Evolutionary conservation across 1,140 invertebrate species (phyloP).

Genomic region (Drosophila persimilis): DNA sequence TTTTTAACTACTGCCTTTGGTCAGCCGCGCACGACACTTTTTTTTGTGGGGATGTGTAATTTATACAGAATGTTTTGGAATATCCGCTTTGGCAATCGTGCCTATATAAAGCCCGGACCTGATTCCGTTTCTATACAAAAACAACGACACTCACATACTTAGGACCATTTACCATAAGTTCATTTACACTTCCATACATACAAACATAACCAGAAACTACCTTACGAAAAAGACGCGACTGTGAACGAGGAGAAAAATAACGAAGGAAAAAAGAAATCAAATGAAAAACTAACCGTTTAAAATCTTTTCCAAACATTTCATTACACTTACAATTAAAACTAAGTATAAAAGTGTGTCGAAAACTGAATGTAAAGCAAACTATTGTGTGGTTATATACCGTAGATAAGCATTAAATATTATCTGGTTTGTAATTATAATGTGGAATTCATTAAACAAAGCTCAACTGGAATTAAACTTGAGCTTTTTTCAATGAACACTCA

Average conservation of each 20-base stretch:
- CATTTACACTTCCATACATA: conserved; percentile 25
- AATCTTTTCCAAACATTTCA: conserved; percentile 66
- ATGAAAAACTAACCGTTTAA: conserved; percentile 68
- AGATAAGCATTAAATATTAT: conserved; percentile 2
- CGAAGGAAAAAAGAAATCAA: conserved; percentile 4
- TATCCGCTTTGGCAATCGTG: too few relatives aligned
- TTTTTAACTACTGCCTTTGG: too few relatives aligned
- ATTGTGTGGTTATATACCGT: conserved; percentile 3
- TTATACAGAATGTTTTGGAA: too few relatives aligned
- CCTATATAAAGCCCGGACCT: too few relatives aligned
- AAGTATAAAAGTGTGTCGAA: conserved; percentile 8
- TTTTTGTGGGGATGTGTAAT: too few relatives aligned
- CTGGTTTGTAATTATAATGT: background rate
- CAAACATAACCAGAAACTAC: conserved; percentile 57
- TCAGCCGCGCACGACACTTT: too few relatives aligned
- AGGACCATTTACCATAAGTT: conserved; percentile 7
- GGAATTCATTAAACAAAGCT: conserved; percentile 22
- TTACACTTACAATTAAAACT: conserved; percentile 24
- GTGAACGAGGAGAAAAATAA: conserved; percentile 33
- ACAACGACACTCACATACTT: conserved; percentile 1
- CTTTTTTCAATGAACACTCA: conserved; percentile 22
- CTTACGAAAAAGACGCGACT: conserved; percentile 54
- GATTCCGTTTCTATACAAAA: background rate
- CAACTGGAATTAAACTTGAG: background rate
- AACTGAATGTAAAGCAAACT: conserved; percentile 23